Evolutionary conservation across 2,113 vertebrate genomes (phyloP).

Genomic region (Neodon shergylaensis): DNA sequence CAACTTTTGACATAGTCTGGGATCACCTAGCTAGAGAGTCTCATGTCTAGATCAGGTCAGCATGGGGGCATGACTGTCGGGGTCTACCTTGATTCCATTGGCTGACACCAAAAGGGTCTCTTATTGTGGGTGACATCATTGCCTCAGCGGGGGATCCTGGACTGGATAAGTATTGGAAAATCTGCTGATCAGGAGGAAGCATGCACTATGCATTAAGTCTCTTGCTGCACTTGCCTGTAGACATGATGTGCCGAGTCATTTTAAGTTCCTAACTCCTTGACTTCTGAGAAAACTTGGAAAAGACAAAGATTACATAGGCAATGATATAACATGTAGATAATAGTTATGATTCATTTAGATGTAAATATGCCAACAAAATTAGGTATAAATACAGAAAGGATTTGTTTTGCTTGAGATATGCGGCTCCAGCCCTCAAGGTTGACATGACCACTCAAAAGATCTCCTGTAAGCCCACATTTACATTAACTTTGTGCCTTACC

Average conservation of each 20-base stretch:
- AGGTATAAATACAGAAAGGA: not conserved
- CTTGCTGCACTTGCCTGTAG: no score
- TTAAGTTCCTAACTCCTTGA: not conserved
- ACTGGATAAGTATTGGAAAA: not conserved
- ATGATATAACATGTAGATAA: not conserved
- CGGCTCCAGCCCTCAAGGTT: not conserved
- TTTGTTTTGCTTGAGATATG: not conserved
- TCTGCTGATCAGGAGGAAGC: no score
- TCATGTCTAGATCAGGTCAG: not conserved
- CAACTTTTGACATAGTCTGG: not conserved
- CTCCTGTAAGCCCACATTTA: not conserved
- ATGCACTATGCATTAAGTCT: no score
- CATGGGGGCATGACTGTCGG: no score
- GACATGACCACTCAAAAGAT: not conserved
- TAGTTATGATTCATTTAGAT: conserved; percentile 17
- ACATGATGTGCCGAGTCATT: not conserved
- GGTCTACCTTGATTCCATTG: not conserved
- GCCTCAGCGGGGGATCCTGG: not conserved
- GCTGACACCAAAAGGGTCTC: not conserved
- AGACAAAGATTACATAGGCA: not conserved
- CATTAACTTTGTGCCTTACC: not conserved
- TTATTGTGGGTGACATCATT: not conserved
- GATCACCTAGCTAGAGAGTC: not conserved
- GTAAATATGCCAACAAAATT: not conserved
- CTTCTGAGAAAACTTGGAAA: not conserved